phyloP scores from a whole-genome alignment of 2,797 vertebrate genomes.

The Sebastes diaconus region DNA sequence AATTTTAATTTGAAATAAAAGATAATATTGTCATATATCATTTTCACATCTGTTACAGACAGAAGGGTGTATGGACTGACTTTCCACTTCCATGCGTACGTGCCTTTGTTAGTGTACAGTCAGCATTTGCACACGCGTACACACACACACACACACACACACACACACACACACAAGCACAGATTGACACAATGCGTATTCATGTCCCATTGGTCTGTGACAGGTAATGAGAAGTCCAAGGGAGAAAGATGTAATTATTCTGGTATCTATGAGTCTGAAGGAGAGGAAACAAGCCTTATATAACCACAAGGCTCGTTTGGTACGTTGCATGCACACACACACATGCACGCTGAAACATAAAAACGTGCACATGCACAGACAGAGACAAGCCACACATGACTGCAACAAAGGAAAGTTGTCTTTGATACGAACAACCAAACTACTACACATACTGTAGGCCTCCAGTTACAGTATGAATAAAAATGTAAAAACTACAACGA shows the following conservation, averaged over 20 bases:
- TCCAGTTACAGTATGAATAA: slow-evolving; percentile 19
- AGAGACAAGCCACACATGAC: slow-evolving; percentile 24
- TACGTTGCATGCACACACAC: not conserved
- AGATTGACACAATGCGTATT: slow-evolving; percentile 35
- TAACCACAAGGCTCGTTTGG: slow-evolving; percentile 46
- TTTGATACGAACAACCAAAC: not conserved
- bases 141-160: slow-evolving; percentile 19
- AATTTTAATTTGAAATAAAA: not conserved
- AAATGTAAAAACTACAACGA: slow-evolving; percentile 2
- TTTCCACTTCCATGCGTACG: not conserved
- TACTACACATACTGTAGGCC: not conserved
- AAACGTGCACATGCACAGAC: slow-evolving; percentile 11
- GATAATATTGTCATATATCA: not conserved
- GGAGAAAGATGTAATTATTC: slow-evolving; percentile 44
- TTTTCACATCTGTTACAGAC: slow-evolving; percentile 23
- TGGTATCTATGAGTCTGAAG: slow-evolving; percentile 36
- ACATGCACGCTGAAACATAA: not conserved
- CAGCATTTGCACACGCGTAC: slow-evolving; percentile 4
- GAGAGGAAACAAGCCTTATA: slow-evolving; percentile 21
- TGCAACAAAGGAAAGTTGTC: slow-evolving; percentile 31
- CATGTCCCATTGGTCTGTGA: slow-evolving; percentile 35
- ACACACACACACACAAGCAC: slow-evolving; percentile 5
- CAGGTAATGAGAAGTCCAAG: slow-evolving; percentile 47
- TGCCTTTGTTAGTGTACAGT: slow-evolving; percentile 16
- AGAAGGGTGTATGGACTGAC: not conserved